Base-by-base conservation (phyloP, 92 coral and sea anemone genomes). In the Palythoa heliodiscus region DNA sequence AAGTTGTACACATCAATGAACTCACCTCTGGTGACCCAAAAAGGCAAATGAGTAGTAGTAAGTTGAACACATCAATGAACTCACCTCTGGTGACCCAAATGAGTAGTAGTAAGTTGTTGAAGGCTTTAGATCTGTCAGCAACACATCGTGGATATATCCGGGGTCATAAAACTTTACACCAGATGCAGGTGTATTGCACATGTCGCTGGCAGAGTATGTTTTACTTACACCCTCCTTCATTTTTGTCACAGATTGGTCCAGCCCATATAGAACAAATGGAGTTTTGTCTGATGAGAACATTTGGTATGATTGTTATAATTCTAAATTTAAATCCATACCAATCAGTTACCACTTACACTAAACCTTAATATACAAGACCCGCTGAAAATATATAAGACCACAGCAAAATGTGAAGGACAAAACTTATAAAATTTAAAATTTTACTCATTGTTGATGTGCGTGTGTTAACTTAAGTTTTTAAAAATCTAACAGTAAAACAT, bases 141-240 rank as follows among this genome's bases (percentile, higher is more conserved):
- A 83, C 39, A 93, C 98, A 91, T 95, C 98, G 67, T 95, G 98
- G 52, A 93, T 89, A 76, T 57, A 95, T 14, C 98, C 98, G 23
- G 98, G 98, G 76, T 95, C 91, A 86, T 82, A 72, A 83, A 91
- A 95, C 13, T 80, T 88, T 52, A 55, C 69, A 11, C 92, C 93
- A 70, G 71, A 78, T 4, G 96, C 95, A 15, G 95, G 98, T 39
- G 52, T 67, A 52, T 82, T 84, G 83, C 98, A 95, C 96, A 93
- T 93, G 80, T 95, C 95, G 7, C 81, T 71, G 35, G 93, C 95
- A 15, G 88, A 89, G 79, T 95, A 95, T 1, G 95, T 95, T n/a
- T 23, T 73, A 54, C 35, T 86, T 19, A 19, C 29, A 7, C 88
- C 67, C 11, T 85, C 87, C 66, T 39, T 37, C 87, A 83, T 83